Conservation (phyloP, 2,113 vertebrate species). For the Scortum barcoo region DNA sequence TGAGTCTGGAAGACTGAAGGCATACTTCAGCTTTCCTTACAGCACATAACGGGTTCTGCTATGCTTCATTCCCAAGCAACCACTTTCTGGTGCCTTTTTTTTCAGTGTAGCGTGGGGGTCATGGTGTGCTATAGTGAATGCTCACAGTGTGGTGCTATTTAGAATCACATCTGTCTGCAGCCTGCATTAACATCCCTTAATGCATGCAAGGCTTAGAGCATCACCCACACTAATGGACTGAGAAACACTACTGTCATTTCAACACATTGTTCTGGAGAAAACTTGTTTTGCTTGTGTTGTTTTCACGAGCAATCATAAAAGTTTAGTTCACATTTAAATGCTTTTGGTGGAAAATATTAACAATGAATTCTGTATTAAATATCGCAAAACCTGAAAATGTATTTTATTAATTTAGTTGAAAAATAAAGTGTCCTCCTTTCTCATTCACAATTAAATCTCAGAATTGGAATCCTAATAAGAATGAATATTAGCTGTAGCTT, state of each 20-base stretch:
- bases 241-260: not conserved
- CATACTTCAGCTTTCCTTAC: not conserved
- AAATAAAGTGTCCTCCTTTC: not conserved
- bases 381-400: not conserved
- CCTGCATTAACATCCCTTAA: slow-evolving; percentile 70
- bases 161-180: slow-evolving; percentile 74
- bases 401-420: not conserved
- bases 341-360: not conserved
- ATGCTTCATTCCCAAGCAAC: slow-evolving; percentile 12
- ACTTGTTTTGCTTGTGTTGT: not conserved
- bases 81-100: slow-evolving; percentile 2
- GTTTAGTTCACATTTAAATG: not conserved
- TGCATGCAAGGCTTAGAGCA: slow-evolving; percentile 53
- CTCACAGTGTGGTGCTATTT: slow-evolving; percentile 69
- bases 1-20: not conserved
- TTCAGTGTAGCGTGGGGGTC: slow-evolving; percentile 35
- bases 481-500: not conserved
- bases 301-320: not conserved
- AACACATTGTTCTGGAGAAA: not conserved
- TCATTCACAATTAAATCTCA: not conserved
- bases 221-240: slow-evolving; percentile 60
- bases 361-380: not conserved
- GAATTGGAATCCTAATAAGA: not conserved
- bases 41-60: not conserved
- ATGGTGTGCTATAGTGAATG: slow-evolving; percentile 44